Evolutionary conservation across 2,888 invertebrate genomes (phyloP), one percentile per base, ranked within the genome.

Genomic region (Netelia virgata): DNA sequence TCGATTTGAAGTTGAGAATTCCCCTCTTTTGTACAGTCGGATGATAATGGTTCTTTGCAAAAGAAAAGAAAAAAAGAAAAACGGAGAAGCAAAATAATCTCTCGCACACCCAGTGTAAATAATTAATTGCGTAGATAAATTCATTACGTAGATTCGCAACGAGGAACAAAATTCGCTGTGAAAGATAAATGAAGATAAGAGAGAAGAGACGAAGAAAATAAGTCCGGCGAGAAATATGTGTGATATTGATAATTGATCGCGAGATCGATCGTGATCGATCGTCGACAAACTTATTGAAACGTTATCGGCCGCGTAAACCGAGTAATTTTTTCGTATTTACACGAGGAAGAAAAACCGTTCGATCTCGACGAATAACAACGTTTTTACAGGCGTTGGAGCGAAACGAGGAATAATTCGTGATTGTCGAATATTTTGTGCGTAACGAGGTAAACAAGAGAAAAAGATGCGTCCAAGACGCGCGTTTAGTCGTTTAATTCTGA

Each of bases 171-270:
- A 59, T 10, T 55, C 36, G 41, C 28, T 36, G 36, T 64, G 18
- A 10, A 53, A 18, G 75, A 63, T 41, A 16, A 41, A 28, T 36
- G 64, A 64, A 11, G n/a, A 55, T 16, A 11, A 69, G 28, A 50
- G n/a, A 16, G 41, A 36, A 43, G 57, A 57, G 14, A 47, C 1
- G 14, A 10, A 68, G 57, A 16, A 23, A 10, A 3, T 43, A 41
- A n/a, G n/a, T n/a, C 28, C 3, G 14, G 36, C 28, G 55, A 66
- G 36, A 36, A 36, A 6, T 59, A 61, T 43, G 59, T 69, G 75
- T 70, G 81, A 82, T 69, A 82, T 75, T 72, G 57, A 72, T 81
- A 59, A 76, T 36, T 43, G 43, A 74, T 55, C 36, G 36, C 36
- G 36, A 36, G 36, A 36, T 36, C 36, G 36, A 36, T 36, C 36